These are phyloP conservation scores for Gasterosteus nipponicus DNA, from an alignment of 2,113 vertebrate species.

Conservation along the genomic window DNA sequence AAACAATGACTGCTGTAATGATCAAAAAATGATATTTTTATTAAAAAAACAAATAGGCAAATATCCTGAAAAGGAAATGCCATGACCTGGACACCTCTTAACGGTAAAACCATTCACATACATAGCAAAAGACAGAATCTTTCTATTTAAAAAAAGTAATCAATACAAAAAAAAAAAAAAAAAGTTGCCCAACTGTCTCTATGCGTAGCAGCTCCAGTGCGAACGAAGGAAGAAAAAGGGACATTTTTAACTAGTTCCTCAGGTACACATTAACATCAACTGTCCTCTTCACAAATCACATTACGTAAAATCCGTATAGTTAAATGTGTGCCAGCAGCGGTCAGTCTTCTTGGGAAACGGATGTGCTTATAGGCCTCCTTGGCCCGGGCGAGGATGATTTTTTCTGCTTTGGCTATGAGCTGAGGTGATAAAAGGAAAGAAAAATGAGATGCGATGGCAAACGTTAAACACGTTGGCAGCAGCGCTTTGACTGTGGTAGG, in stretches of 20 bases:
- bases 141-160: background rate
- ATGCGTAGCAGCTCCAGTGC: slow-evolving; percentile 50
- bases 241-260: slow-evolving; percentile 4
- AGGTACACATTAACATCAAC: background rate
- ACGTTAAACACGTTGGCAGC: background rate
- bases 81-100: slow-evolving; percentile 7
- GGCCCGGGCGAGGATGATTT: slow-evolving; percentile 88
- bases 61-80: slow-evolving; percentile 3
- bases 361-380: slow-evolving; percentile 92
- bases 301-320: background rate
- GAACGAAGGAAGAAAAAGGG: slow-evolving; percentile 5
- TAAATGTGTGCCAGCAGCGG: background rate
- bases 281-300: background rate
- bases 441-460: slow-evolving; percentile 9
- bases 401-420: slow-evolving; percentile 96
- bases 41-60: slow-evolving; percentile 37
- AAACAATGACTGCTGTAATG: background rate
- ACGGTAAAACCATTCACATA: slow-evolving; percentile 48
- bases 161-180: slow-evolving; percentile 15
- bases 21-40: slow-evolving; percentile 46
- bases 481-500: background rate
- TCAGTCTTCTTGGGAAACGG: slow-evolving; percentile 88
- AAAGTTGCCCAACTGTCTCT: background rate
- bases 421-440: slow-evolving; percentile 70
- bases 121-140: slow-evolving; percentile 64